These are phyloP conservation scores for Balanococcus diminutus DNA, from an alignment of 2,888 invertebrate genomes.

Conservation along the genomic window DNA sequence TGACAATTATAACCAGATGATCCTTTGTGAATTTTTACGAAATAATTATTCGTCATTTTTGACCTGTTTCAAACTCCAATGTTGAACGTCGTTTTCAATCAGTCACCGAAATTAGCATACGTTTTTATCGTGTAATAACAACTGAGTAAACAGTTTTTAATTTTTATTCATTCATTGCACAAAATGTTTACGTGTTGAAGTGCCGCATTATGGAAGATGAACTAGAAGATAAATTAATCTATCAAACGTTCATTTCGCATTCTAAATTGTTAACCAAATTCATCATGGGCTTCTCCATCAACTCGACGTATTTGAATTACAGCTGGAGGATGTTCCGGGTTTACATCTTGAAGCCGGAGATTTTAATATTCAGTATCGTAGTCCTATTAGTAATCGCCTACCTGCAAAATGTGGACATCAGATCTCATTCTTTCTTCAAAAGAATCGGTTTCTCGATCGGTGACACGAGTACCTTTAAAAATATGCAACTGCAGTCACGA, in stretches of 20 bases:
- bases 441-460: conserved; percentile 56
- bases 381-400: conserved; percentile 77
- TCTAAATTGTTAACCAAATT: conserved; percentile 83
- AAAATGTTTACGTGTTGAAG: conserved; percentile 24
- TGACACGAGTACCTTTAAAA: conserved; percentile 49
- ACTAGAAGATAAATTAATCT: conserved; percentile 84
- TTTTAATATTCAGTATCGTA: conserved; percentile 73
- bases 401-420: conserved; percentile 81
- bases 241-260: conserved; percentile 85
- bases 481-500: conserved; percentile 57
- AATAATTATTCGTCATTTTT: conserved; percentile 12
- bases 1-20: neutral
- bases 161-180: neutral
- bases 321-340: conserved; percentile 79
- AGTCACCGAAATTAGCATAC: neutral
- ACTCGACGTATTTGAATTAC: conserved; percentile 73
- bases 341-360: conserved; percentile 81
- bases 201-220: conserved; percentile 80
- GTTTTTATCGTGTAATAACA: neutral
- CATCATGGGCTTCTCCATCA: conserved; percentile 78
- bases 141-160: conserved; percentile 10
- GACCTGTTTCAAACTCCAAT: conserved; percentile 21
- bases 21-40: neutral
- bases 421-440: conserved; percentile 62
- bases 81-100: neutral